Conservation (phyloP, 2,113 vertebrate species). For the Euleptes europaea region DNA sequence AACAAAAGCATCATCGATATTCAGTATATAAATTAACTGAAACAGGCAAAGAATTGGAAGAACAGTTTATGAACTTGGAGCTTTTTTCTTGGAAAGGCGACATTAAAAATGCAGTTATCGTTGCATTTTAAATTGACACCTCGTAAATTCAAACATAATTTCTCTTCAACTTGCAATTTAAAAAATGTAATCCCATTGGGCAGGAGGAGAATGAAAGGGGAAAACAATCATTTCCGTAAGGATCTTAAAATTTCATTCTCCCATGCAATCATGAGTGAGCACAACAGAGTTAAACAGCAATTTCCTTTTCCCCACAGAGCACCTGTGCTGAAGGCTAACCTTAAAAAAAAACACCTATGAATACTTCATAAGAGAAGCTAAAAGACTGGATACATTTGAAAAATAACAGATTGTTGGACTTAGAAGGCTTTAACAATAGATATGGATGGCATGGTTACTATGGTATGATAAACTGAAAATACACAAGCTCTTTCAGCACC, state of each 20-base stretch:
- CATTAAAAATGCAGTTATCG: constrained; percentile 20
- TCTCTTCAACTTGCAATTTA: neutral
- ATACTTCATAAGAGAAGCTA: constrained; percentile 26
- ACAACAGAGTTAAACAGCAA: neutral
- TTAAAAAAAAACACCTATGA: constrained; percentile 4
- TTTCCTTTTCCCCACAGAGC: constrained; percentile 13
- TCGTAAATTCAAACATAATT: constrained; percentile 17
- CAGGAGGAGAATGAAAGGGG: neutral
- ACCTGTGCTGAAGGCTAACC: neutral
- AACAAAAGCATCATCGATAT: neutral
- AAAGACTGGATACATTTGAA: too few relatives aligned
- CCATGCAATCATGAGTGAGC: neutral
- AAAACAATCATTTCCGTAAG: neutral
- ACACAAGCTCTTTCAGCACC: too few relatives aligned
- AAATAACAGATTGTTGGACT: too few relatives aligned
- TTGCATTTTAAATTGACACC: constrained; percentile 14
- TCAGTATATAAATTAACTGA: neutral
- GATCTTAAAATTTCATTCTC: constrained; percentile 8
- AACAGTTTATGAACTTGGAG: neutral
- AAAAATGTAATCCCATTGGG: constrained; percentile 3
- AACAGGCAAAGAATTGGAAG: neutral
- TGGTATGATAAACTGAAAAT: too few relatives aligned
- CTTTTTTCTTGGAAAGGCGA: neutral
- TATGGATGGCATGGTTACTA: too few relatives aligned
- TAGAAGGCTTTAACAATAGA: too few relatives aligned